These are phyloP conservation scores for Tenualosa ilisha DNA, from an alignment of 2,797 vertebrate species.

Conservation along the genomic window DNA sequence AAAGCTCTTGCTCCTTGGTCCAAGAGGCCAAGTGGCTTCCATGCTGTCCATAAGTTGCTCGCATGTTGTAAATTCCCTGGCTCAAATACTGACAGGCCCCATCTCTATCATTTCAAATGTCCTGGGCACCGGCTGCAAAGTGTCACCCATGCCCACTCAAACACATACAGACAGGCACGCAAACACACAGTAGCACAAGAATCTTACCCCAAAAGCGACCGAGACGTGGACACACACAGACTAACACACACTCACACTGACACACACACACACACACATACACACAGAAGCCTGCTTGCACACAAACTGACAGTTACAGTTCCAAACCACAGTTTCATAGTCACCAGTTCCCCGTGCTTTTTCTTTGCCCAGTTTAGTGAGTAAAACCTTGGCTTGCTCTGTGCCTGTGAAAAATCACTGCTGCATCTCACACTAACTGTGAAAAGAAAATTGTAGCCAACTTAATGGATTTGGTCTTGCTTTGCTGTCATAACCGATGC, in stretches of 20 bases:
- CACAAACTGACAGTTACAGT: conserved; percentile 6
- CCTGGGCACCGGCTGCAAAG: neutral
- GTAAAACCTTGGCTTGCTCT: neutral
- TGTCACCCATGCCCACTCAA: neutral
- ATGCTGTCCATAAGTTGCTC: conserved; percentile 29
- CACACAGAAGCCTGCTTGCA: neutral
- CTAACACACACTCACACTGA: neutral
- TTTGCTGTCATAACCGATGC: neutral
- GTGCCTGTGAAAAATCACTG: neutral
- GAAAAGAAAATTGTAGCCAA: neutral
- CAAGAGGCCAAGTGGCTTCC: conserved; percentile 6
- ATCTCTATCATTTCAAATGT: conserved; percentile 3
- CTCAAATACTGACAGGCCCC: neutral
- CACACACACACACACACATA: neutral
- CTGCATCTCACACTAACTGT: conserved; percentile 9
- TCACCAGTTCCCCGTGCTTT: neutral
- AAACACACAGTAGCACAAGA: neutral
- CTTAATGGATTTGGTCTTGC: neutral
- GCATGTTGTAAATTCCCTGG: conserved; percentile 24
- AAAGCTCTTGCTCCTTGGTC: neutral
- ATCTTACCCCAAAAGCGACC: neutral
- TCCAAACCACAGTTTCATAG: conserved; percentile 22
- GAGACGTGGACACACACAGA: neutral
- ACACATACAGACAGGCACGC: neutral
- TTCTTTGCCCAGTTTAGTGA: conserved; percentile 6